Evolutionary conservation across 2,113 vertebrate species (phyloP), one percentile per base, ranked within the genome.

Genomic region (Psittacula cyanocephala): DNA sequence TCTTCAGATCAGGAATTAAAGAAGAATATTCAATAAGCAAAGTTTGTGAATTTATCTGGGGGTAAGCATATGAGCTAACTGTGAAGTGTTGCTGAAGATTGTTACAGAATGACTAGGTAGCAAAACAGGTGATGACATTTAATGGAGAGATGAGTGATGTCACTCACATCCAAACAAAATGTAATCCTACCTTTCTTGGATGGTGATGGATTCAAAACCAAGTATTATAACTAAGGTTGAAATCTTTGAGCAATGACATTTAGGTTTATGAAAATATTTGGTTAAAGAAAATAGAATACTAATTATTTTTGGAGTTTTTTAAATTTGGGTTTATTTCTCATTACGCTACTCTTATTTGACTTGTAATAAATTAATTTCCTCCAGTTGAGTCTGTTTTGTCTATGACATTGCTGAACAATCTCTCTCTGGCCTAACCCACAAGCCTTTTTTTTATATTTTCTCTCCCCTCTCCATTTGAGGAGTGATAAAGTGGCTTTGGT

Each of bases 391-490:
- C 11, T 76, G 6, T 33, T 46, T 46, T 70, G 9, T 2, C 12
- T 0, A 0, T 22, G 12, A 59, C 1, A 31, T 5, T 22, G 13
- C 0, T n/a, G 44, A 41, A 13, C 55, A 33, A 41, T 71, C 17
- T 71, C 29, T 81, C 44, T 39, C 39, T n/a, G 25, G 35, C 11
- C 24, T 27, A 2, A 33, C 11, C 3, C 13, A 7, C 2, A 7
- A 64, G 6, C 0, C 0, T 1, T 70, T 69, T 79, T 3, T 0
- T 33, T 19, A 3, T 24, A 7, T 44, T 90, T 64, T 55, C 15
- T 15, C 10, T 83, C 31, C 2, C 6, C 14, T 50, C 5, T 39
- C 11, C 4, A 31, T 13, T 3, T 22, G 29, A 63, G 19, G 9
- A 82, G 18, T 29, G 24, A 50, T 0, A 43, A 10, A 31, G 3